Conservation (phyloP, 1,140 invertebrate genomes). For the Drosophila novamexicana region DNA sequence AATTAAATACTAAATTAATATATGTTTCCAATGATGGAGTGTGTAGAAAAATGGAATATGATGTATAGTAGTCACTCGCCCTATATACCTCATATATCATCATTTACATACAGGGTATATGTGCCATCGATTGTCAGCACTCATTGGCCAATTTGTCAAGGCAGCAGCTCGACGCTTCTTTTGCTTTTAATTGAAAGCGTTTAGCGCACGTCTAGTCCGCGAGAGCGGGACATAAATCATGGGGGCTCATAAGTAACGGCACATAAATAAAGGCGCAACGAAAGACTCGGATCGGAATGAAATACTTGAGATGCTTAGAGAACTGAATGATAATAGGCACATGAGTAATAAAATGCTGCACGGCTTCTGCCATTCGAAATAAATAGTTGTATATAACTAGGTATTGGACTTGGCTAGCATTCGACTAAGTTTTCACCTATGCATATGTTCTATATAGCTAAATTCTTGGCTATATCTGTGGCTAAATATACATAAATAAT, state of each 20-base stretch:
- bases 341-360: not conserved
- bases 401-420: too few species aligned
- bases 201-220: conserved; percentile 67
- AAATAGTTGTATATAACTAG: not conserved
- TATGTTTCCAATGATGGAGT: too few species aligned
- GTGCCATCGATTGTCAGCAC: conserved; percentile 42
- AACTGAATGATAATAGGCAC: conserved; percentile 3
- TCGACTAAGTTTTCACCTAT: not conserved
- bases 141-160: conserved; percentile 67
- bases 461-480: not conserved
- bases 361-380: not conserved
- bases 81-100: not conserved
- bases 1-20: too few species aligned
- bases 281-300: conserved; percentile 40
- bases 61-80: too few species aligned
- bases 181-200: conserved; percentile 73
- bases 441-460: not conserved
- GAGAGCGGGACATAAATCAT: conserved; percentile 70
- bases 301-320: conserved; percentile 29
- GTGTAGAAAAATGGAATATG: too few species aligned
- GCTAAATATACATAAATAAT: not conserved
- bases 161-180: conserved; percentile 47
- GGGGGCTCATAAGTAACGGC: conserved; percentile 74
- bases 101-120: conserved; percentile 3
- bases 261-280: conserved; percentile 75